A percentile compares a stretch with the other conserved stretches of the same genome.
phyloP scores from a whole-genome alignment of 2,888 invertebrate genomes.

The Harpalus rubripes region DNA sequence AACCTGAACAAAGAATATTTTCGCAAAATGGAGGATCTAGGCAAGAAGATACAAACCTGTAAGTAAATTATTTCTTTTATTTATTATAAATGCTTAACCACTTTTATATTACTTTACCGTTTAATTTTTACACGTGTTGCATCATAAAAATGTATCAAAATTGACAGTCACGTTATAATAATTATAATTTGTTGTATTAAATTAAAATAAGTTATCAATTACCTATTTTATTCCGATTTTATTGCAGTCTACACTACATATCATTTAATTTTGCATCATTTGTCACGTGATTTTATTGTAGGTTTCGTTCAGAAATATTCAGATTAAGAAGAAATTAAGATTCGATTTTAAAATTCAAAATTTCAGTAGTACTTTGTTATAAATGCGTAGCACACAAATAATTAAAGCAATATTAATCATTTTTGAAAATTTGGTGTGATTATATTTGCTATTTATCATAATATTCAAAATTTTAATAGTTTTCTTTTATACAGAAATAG shows the following conservation, averaged over 20 bases:
- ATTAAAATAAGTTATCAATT: too few relatives aligned
- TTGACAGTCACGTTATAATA: background rate
- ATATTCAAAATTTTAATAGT: too few relatives aligned
- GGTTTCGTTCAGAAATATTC: constrained; percentile 19
- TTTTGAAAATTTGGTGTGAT: too few relatives aligned
- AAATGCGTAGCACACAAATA: too few relatives aligned
- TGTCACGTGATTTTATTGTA: background rate
- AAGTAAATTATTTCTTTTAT: constrained; percentile 48
- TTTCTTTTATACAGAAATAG: too few relatives aligned
- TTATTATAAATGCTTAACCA: background rate
- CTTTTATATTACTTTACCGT: constrained; percentile 19
- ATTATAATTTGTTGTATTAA: background rate
- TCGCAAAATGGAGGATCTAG: constrained; percentile 34
- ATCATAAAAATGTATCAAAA: constrained; percentile 1
- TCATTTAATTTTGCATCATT: background rate
- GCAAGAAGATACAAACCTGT: constrained; percentile 47
- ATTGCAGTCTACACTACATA: background rate
- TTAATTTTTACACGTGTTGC: constrained; percentile 55
- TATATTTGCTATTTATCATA: too few relatives aligned
- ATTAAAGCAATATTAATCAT: too few relatives aligned
- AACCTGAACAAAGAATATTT: constrained; percentile 8
- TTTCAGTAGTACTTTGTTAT: too few relatives aligned
- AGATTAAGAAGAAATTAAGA: background rate
- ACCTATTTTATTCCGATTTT: background rate
- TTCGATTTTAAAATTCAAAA: too few relatives aligned